A percentile compares a stretch with the other conserved stretches of the same genome.
Conservation (phyloP, 1,140 invertebrate species). For the Cephus cinctus region DNA sequence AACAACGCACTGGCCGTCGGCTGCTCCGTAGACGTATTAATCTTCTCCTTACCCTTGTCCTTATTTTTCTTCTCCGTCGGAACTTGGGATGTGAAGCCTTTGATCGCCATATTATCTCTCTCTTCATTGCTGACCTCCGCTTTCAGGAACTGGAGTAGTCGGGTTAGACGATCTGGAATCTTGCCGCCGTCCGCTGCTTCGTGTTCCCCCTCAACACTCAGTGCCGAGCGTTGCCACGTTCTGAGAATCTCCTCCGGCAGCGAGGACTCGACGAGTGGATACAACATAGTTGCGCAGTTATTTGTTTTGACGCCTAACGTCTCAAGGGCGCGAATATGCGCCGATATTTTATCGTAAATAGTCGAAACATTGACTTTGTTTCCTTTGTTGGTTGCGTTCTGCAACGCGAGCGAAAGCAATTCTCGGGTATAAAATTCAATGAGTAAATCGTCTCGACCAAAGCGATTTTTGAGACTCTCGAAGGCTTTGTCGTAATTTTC, state of each 20-base stretch:
- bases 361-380: slow-evolving; percentile 10
- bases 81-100: slow-evolving; percentile 12
- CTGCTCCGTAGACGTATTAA: background rate
- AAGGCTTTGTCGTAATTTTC: slow-evolving; percentile 35
- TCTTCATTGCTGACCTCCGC: slow-evolving; percentile 34
- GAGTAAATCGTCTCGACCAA: slow-evolving; percentile 33
- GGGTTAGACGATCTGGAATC: slow-evolving; percentile 17
- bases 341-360: slow-evolving; percentile 24
- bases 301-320: slow-evolving; percentile 38
- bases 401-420: slow-evolving; percentile 25
- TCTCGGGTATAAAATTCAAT: slow-evolving; percentile 41
- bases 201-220: slow-evolving; percentile 4
- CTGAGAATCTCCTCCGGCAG: slow-evolving; percentile 33
- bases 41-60: background rate
- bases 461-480: slow-evolving; percentile 29
- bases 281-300: slow-evolving; percentile 40
- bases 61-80: slow-evolving; percentile 10
- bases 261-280: slow-evolving; percentile 41
- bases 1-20: slow-evolving; percentile 10
- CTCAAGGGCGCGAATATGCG: slow-evolving; percentile 36
- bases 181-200: slow-evolving; percentile 5
- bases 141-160: slow-evolving; percentile 25
- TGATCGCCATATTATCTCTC: slow-evolving; percentile 25
- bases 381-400: slow-evolving; percentile 17
- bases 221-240: slow-evolving; percentile 30